A percentile compares a stretch with the other conserved stretches of the same genome.
phyloP scores from a whole-genome alignment of 1,140 invertebrate genomes.

The Oryctes rhinoceros region DNA sequence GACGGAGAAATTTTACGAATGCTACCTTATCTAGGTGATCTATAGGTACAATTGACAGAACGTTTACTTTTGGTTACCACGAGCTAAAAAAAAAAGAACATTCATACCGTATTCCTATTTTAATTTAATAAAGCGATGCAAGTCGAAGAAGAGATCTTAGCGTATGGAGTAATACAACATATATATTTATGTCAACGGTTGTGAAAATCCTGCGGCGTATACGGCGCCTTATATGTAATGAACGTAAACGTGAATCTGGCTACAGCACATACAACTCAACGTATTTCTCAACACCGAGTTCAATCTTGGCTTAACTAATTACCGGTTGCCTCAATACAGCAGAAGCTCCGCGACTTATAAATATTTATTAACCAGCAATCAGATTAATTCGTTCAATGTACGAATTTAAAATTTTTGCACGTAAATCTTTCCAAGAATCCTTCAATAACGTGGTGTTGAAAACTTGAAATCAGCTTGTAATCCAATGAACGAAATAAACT shows the following conservation, averaged over 20 bases:
- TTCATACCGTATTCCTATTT: no score
- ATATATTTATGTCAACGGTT: no score
- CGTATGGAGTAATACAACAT: no score
- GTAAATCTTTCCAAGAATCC: background rate
- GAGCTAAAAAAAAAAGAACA: no score
- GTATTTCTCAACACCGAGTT: background rate
- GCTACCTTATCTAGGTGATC: no score
- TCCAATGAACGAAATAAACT: no score
- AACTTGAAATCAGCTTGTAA: background rate
- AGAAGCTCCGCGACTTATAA: background rate
- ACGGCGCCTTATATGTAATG: constrained; percentile 3
- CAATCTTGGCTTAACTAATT: background rate
- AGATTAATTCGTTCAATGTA: background rate
- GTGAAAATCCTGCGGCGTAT: background rate
- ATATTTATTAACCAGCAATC: background rate
- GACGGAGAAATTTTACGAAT: no score
- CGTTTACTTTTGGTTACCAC: no score
- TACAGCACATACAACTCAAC: background rate
- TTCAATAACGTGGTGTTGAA: background rate
- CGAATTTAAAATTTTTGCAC: background rate
- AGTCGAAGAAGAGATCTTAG: no score
- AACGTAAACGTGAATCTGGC: background rate
- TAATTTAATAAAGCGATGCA: no score
- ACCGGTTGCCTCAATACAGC: background rate
- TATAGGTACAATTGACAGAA: no score